Percentiles rank a stretch among this genome's conserved stretches.
phyloP scores from a whole-genome alignment of 2,888 invertebrate genomes.

The Papilio protenor region DNA sequence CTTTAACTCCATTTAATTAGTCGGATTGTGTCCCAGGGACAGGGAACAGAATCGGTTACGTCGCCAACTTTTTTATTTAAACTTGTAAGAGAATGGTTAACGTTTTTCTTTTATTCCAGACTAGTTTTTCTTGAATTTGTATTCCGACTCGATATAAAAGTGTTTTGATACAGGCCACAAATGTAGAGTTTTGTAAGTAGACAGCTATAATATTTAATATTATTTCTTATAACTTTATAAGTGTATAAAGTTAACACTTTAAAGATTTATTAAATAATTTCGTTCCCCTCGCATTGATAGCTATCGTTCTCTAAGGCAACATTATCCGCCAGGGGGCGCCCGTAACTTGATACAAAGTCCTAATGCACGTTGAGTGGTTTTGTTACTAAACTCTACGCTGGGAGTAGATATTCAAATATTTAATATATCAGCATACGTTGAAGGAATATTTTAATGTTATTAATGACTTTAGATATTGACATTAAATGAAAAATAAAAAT shows the following conservation, averaged over 20 bases:
- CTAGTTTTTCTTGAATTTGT: slow-evolving; percentile 4
- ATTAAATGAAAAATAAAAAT: not conserved
- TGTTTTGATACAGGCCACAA: not conserved
- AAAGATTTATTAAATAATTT: slow-evolving; percentile 17
- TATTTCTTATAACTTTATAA: not conserved
- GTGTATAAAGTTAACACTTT: not conserved
- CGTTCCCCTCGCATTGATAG: not conserved
- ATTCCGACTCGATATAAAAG: not conserved
- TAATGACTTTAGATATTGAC: not conserved
- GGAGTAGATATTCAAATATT: slow-evolving; percentile 5
- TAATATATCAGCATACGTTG: not conserved
- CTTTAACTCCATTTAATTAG: slow-evolving; percentile 39
- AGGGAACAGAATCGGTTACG: slow-evolving; percentile 17
- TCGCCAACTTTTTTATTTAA: slow-evolving; percentile 30
- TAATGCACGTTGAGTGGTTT: slow-evolving; percentile 35
- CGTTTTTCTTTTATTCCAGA: slow-evolving; percentile 25
- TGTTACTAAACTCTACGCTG: slow-evolving; percentile 19
- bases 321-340: not conserved
- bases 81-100: slow-evolving; percentile 24
- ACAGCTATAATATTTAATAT: not conserved
- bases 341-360: slow-evolving; percentile 29
- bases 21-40: slow-evolving; percentile 21
- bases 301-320: slow-evolving; percentile 1
- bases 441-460: not conserved
- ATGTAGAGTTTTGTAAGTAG: not conserved